phyloP scores from a whole-genome alignment of 2,113 vertebrate genomes.

The Chamaetylas fuelleborni region DNA sequence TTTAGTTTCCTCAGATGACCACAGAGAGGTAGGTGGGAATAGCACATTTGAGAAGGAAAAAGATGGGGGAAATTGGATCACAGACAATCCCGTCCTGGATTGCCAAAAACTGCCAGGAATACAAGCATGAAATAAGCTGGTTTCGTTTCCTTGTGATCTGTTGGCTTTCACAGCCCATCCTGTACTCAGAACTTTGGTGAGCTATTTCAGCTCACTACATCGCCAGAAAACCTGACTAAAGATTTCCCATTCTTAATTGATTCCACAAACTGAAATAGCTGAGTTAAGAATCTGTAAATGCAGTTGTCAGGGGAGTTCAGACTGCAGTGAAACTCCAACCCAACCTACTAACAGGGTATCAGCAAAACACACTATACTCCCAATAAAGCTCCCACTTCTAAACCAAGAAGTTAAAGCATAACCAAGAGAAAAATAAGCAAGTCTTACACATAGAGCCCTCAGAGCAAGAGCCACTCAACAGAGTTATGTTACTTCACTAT shows the following conservation, averaged over 20 bases:
- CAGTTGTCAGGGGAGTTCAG: not conserved
- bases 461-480: not conserved
- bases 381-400: not conserved
- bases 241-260: not conserved
- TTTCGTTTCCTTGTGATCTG: not conserved
- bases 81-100: not conserved
- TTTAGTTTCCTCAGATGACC: not conserved
- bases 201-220: not conserved
- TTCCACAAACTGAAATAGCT: not conserved
- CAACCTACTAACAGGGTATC: not conserved
- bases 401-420: not conserved
- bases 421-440: not conserved
- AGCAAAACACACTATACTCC: not conserved
- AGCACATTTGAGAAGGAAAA: not conserved
- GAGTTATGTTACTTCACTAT: not conserved
- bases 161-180: not conserved
- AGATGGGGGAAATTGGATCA: not conserved
- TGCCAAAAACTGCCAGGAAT: not conserved
- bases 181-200: not conserved
- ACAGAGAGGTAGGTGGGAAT: not conserved
- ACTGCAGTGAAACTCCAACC: not conserved
- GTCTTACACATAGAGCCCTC: not conserved
- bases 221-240: not conserved
- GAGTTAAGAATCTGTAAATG: not conserved
- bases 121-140: rapidly evolving